Evolutionary conservation across 1,140 invertebrate species (phyloP), one percentile per base, ranked within the genome.

Genomic region (Drosophila ercepeae): DNA sequence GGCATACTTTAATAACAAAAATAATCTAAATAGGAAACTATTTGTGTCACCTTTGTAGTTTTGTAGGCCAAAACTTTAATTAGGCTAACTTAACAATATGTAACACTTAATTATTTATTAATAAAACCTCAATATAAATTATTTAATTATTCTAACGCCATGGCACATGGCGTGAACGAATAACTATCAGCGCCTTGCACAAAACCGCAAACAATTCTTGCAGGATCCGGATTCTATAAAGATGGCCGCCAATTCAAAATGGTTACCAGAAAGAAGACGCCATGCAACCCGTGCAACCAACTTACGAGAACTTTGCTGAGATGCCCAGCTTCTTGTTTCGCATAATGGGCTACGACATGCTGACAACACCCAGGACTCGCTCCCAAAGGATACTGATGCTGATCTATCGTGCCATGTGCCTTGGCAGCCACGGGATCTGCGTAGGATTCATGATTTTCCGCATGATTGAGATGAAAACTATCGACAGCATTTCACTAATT

Each of bases 261-360:
- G 39, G 39, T 19, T 4, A 8, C 32, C 45, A 74, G 7, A 49
- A 52, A 16, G 25, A 2, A 36, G 44, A 78, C 16, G 14, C 4
- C 16, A 78, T 78, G 75, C 19, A 57, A 18, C 5, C 55, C 6
- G 55, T 39, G 14, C 32, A 45, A 13, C 55, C 68, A 18, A 21
- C 16, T 16, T 78, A 75, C 59, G 71, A 75, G 41, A 71, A 79
- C 19, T 79, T 79, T 1, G 32, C 36, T 1, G 3, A 44, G 11
- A 8, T 79, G 25, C 77, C 71, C 21, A 52, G 9, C 3, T 5
- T 14, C 0, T 42, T 55, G 1, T 59, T 59, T 18, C 7, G 54
- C 1, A 0, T 81, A 0, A 70, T 75, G 21, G 76, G 77, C 41
- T 65, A 60, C 21, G 55, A 79, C 14, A 25, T 65, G n/a, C 39